Evolutionary conservation across 2,113 vertebrate species (phyloP), one percentile per base, ranked within the genome.

Genomic region (Taxidea taxus): DNA sequence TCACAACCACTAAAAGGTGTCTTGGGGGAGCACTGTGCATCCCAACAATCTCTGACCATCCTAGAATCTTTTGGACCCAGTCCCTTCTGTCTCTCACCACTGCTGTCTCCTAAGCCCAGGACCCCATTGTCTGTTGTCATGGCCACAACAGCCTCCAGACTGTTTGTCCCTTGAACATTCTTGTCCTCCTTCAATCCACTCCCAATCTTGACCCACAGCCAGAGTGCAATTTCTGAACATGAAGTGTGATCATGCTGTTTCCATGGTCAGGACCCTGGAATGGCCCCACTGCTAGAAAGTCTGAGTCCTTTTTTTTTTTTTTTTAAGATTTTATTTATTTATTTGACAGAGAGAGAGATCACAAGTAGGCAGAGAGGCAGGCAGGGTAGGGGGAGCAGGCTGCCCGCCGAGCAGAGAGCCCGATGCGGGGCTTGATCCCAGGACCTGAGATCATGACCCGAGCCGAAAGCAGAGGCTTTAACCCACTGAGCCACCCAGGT

Each of bases 61-160:
- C 78, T 83, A 27, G 42, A 5, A 20, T 66, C 66, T 44, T 42
- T 39, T 42, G 37, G n/a, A 13, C 60, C 12, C 10, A 44, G n/a
- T 90, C 27, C 83, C 4, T 78, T 83, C 34, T 60, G 11, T 42
- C 75, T 3, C 8, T 6, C 5, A 18, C 74, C 56, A 34, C 9
- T 13, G 27, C 20, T 23, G 16, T 47, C 58, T 74, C 64, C 20
- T 14, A 27, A 23, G 12, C 6, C 34, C 85, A 39, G 1, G 10
- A 29, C 21, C 12, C 13, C 20, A 1, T 13, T 4, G 1, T 51
- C 13, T 34, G 27, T 29, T 27, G 3, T 1, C 29, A 29, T 62
- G 29, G 9, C 25, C 15, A 42, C n/a, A 49, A 3, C 21, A 3
- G 8, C 27, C 9, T 58, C 21, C 68, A n/a, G 10, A 20, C 29